Conservation (phyloP, 2,797 vertebrate genomes). For the Pangasius macronema region DNA sequence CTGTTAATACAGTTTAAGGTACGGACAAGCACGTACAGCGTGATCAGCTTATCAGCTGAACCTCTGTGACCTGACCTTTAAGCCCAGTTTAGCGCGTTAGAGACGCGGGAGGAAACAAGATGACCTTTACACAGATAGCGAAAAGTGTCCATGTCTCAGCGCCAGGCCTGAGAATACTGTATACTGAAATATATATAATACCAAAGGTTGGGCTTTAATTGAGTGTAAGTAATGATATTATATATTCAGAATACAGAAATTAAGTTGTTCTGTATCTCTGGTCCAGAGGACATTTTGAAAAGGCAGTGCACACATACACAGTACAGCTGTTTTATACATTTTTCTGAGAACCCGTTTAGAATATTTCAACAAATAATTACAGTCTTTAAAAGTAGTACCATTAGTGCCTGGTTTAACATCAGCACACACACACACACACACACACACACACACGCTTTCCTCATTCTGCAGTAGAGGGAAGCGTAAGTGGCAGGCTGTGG, state of each 20-base stretch:
- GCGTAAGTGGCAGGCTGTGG: neutral
- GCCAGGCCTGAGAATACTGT: neutral
- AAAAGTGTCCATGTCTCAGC: constrained; percentile 15
- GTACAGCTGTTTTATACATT: neutral
- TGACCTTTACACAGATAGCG: constrained; percentile 27
- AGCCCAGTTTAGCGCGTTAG: neutral
- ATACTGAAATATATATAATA: neutral
- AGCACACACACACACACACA: neutral
- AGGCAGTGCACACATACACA: neutral
- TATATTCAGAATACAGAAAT: neutral
- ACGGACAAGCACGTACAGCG: neutral
- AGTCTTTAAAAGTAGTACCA: constrained; percentile 21
- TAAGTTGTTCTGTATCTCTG: neutral
- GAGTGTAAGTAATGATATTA: neutral
- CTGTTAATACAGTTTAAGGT: neutral
- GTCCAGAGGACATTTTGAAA: neutral
- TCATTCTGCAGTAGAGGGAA: neutral
- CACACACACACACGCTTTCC: neutral
- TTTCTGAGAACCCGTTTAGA: neutral
- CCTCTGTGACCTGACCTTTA: constrained; percentile 17
- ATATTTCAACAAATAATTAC: constrained; percentile 14
- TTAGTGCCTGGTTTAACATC: neutral
- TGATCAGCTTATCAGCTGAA: neutral
- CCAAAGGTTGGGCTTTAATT: neutral
- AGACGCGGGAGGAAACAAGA: neutral